These are phyloP conservation scores for Orthonychiurus folsomi DNA, from an alignment of 2,888 invertebrate genomes.

Conservation along the genomic window DNA sequence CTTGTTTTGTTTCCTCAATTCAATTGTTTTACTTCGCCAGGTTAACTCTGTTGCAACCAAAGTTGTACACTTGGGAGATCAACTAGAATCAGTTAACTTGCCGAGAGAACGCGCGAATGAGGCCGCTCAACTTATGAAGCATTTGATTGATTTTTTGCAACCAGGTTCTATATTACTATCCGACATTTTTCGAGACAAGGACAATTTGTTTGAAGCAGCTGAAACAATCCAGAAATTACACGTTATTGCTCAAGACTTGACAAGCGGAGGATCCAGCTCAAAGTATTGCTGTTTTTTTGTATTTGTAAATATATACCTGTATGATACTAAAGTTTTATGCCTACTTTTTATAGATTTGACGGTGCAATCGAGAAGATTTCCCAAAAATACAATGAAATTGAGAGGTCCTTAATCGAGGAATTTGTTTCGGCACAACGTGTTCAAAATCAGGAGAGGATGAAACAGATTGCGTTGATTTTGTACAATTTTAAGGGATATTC, in stretches of 20 bases:
- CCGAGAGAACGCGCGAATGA: constrained; percentile 90
- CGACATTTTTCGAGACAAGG: constrained; percentile 71
- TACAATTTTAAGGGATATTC: constrained; percentile 95
- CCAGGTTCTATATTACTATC: constrained; percentile 69
- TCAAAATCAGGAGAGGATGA: constrained; percentile 80
- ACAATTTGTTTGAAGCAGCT: constrained; percentile 74
- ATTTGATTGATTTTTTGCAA: constrained; percentile 83
- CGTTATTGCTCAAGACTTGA: constrained; percentile 89
- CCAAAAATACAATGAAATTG: constrained; percentile 81
- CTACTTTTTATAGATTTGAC: constrained; percentile 57
- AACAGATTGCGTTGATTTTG: constrained; percentile 79
- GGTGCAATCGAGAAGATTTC: constrained; percentile 76
- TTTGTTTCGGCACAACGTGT: constrained; percentile 81
- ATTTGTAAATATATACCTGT: constrained; percentile 9
- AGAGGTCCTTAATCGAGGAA: constrained; percentile 81
- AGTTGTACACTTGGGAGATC: constrained; percentile 96
- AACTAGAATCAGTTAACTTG: constrained; percentile 90
- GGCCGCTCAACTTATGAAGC: constrained; percentile 82
- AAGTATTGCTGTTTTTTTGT: constrained; percentile 43
- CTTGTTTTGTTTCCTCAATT: not conserved
- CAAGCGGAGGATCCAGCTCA: constrained; percentile 46
- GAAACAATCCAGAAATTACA: constrained; percentile 95
- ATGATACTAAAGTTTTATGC: constrained; percentile 19
- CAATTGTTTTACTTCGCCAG: constrained; percentile 17
- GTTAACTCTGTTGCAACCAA: constrained; percentile 92